Conservation (phyloP, 2,797 vertebrate genomes). For the Anguilla pacifica region DNA sequence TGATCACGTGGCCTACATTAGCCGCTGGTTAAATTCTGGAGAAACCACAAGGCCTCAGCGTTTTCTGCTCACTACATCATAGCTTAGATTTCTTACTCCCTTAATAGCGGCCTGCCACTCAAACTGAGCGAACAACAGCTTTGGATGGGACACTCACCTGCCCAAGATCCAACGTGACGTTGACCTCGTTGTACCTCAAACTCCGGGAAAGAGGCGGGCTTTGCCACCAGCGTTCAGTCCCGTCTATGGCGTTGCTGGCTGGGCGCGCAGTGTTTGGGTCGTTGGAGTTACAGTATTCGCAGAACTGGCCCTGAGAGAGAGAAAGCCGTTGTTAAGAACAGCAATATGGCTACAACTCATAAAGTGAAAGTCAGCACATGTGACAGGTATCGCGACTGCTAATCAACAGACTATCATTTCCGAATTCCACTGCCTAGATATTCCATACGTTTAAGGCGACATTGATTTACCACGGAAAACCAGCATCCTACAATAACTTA, state of each 20-base stretch:
- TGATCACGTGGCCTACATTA: neutral
- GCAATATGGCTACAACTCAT: neutral
- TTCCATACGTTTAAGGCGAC: neutral
- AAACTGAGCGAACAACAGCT: slow-evolving; percentile 42
- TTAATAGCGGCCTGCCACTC: slow-evolving; percentile 46
- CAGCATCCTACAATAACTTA: too few relatives aligned
- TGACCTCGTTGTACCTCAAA: slow-evolving; percentile 81
- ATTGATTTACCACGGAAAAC: neutral
- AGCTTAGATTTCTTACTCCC: slow-evolving; percentile 43
- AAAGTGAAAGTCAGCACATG: neutral
- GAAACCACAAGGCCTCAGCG: neutral
- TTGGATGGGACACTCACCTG: slow-evolving; percentile 79
- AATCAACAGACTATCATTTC: neutral
- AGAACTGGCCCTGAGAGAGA: slow-evolving; percentile 84
- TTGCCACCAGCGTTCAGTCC: slow-evolving; percentile 94
- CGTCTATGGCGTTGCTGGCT: slow-evolving; percentile 82
- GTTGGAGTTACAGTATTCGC: slow-evolving; percentile 83
- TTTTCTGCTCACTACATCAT: slow-evolving; percentile 28
- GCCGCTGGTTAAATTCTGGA: neutral
- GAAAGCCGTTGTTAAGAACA: neutral
- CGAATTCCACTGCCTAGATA: neutral
- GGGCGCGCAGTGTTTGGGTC: slow-evolving; percentile 85
- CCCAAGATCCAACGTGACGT: slow-evolving; percentile 89
- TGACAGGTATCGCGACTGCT: neutral
- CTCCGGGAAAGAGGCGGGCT: slow-evolving; percentile 91